Conservation (phyloP, 2,888 invertebrate species). For the Chrysolina americana region DNA sequence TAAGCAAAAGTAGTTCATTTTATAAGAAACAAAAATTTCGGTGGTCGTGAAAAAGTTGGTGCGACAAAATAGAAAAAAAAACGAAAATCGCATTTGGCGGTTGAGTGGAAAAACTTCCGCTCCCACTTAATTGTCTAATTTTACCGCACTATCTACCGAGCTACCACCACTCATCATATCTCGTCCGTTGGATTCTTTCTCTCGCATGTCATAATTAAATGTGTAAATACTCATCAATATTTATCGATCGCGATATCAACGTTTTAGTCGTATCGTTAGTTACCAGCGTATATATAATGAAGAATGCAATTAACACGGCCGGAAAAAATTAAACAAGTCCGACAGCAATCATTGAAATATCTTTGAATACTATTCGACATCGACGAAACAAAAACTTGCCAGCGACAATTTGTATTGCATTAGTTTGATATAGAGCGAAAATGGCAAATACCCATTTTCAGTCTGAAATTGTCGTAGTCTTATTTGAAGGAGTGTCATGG, state of each 20-base stretch:
- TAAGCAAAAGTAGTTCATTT: too few species aligned
- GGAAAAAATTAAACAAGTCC: constrained; percentile 7
- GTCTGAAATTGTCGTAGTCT: too few species aligned
- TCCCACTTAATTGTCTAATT: not conserved
- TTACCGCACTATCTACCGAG: not conserved
- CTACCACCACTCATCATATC: constrained; percentile 1
- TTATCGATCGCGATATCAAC: constrained; percentile 30
- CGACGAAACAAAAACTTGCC: constrained; percentile 5
- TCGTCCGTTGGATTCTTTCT: constrained; percentile 4
- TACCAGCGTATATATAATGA: constrained; percentile 29
- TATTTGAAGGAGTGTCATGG: too few species aligned
- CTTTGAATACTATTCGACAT: not conserved
- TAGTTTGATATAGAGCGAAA: constrained; percentile 39
- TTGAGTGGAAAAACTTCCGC: too few species aligned
- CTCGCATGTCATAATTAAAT: constrained; percentile 30
- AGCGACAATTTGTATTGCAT: constrained; percentile 8
- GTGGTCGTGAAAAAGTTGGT: too few species aligned
- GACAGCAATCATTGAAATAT: constrained; percentile 19
- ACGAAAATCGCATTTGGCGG: too few species aligned
- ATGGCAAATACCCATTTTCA: not conserved
- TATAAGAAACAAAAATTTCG: too few species aligned
- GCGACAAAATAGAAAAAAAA: too few species aligned
- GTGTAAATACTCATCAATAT: constrained; percentile 31
- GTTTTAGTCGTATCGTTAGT: constrained; percentile 25
- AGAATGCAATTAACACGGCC: constrained; percentile 22